phyloP scores from a whole-genome alignment of 2,797 vertebrate species.

The Lates japonicus region DNA sequence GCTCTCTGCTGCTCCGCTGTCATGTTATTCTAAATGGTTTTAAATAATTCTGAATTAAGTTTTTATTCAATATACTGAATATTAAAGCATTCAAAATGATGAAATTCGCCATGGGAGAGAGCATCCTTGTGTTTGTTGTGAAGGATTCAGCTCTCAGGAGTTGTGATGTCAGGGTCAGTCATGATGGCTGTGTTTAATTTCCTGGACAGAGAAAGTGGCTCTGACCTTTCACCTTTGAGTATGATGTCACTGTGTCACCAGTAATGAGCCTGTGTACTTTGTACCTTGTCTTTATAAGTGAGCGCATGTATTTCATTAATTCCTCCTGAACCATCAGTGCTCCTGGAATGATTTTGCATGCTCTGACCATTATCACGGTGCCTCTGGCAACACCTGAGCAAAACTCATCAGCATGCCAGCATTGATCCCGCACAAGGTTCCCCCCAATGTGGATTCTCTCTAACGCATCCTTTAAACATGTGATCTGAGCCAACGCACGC shows the following conservation, averaged over 20 bases:
- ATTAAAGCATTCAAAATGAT: conserved; percentile 39
- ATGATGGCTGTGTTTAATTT: conserved; percentile 64
- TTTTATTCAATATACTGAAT: conserved; percentile 46
- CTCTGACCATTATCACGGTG: conserved; percentile 80
- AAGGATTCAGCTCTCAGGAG: conserved; percentile 7
- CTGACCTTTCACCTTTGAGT: conserved; percentile 55
- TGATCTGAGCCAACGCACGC: conserved; percentile 57
- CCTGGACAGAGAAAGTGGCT: conserved; percentile 51
- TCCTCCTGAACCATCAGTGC: conserved; percentile 52
- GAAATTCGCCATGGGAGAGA: not conserved
- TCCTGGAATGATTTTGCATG: conserved; percentile 71
- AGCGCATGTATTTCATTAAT: conserved; percentile 54
- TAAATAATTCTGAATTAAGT: conserved; percentile 69
- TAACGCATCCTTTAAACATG: conserved; percentile 75
- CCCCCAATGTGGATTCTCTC: conserved; percentile 64
- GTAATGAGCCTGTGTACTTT: conserved; percentile 17
- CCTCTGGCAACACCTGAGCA: conserved; percentile 83
- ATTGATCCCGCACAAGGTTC: conserved; percentile 69
- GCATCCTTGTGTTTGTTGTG: conserved; percentile 12
- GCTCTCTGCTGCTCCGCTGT: conserved; percentile 42
- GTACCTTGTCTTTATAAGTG: not conserved
- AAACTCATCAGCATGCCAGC: conserved; percentile 79
- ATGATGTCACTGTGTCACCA: conserved; percentile 38
- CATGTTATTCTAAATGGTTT: conserved; percentile 66
- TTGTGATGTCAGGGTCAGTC: conserved; percentile 37